A percentile compares a stretch with the other conserved stretches of the same genome.
These are phyloP conservation scores for Nannospalax galili DNA, from an alignment of 2,113 vertebrate genomes.

Conservation along the genomic window DNA sequence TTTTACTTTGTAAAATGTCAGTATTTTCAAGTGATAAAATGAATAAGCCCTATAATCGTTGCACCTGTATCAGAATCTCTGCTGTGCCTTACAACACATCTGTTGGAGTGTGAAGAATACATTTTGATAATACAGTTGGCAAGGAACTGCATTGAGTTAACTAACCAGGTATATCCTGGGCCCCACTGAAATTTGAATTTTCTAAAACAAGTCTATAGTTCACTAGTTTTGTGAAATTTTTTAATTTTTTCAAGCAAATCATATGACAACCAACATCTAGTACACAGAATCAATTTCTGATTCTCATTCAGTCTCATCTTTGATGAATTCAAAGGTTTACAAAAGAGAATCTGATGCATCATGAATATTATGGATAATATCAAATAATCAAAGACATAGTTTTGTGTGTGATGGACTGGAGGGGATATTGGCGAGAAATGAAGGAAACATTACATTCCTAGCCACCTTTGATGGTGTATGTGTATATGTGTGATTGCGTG, in stretches of 20 bases:
- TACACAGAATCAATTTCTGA: not conserved
- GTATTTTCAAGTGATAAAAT: constrained; percentile 8
- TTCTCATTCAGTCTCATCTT: not conserved
- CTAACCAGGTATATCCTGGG: not conserved
- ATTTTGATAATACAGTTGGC: not conserved
- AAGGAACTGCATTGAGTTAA: not conserved
- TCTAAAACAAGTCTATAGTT: not conserved
- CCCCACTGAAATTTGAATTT: constrained; percentile 9
- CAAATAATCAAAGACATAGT: not conserved
- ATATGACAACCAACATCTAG: not conserved
- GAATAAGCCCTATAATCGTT: not conserved
- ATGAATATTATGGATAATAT: not conserved
- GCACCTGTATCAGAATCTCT: not conserved
- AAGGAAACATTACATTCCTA: not conserved
- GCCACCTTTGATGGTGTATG: not conserved
- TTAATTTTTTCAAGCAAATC: not conserved
- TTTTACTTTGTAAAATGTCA: constrained; percentile 8
- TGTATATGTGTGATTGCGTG: too few relatives aligned
- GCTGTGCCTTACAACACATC: not conserved
- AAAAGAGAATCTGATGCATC: not conserved
- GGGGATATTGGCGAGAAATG: not conserved
- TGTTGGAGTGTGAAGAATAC: not conserved
- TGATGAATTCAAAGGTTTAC: not conserved
- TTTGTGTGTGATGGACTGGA: not conserved
- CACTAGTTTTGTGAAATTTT: not conserved